These are phyloP conservation scores for Cantharis flavilabris DNA, from an alignment of 2,888 invertebrate species.

Conservation along the genomic window DNA sequence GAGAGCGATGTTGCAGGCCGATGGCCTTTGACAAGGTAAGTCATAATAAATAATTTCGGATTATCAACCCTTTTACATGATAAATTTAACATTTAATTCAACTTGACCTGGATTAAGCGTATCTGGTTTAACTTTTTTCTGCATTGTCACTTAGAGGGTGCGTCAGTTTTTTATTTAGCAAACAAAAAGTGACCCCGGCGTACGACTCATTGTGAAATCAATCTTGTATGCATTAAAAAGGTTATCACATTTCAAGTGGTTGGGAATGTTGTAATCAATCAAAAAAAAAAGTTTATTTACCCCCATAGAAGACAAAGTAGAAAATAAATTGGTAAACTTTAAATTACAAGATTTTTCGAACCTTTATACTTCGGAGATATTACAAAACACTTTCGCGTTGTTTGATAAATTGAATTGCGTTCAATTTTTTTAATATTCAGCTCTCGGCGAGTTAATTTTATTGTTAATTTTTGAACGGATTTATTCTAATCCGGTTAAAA, in stretches of 20 bases:
- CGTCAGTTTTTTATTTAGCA: neutral
- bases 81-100: neutral
- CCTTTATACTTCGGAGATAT: neutral
- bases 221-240: neutral
- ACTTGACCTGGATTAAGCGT: neutral
- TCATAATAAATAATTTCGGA: conserved; percentile 5
- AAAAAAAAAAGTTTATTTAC: neutral
- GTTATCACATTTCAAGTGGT: neutral
- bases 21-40: conserved; percentile 75
- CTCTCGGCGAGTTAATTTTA: neutral
- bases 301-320: neutral
- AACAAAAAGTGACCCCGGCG: neutral
- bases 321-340: neutral
- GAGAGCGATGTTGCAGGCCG: conserved; percentile 62
- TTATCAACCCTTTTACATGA: neutral
- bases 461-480: neutral
- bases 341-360: neutral
- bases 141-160: neutral
- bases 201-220: neutral
- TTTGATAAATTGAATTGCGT: neutral
- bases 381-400: neutral
- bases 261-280: neutral
- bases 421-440: neutral
- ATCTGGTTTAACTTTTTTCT: neutral
- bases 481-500: neutral